Evolutionary conservation across 2,797 vertebrate genomes (phyloP), one percentile per base, ranked within the genome.

Genomic region (Argentina silus): DNA sequence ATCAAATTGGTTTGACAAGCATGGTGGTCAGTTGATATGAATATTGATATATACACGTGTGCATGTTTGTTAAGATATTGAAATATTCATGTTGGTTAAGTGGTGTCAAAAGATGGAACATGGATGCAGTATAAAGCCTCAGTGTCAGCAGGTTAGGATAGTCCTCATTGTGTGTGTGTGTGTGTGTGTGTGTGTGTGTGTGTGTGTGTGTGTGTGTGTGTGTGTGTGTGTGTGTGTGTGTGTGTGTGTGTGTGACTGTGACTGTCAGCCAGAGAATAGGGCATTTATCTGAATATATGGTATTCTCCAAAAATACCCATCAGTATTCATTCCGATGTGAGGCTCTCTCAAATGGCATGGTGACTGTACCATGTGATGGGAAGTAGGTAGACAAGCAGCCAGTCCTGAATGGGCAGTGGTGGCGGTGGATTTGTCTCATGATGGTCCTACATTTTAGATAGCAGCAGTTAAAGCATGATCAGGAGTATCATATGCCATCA

Each of bases 121-220:
- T 69, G 53, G 50, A 67, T 57, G n/a, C 53, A 43, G 67, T 53
- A 42, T 42, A 44, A 17, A 59, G 8, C 53, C 8, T 66, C 15
- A 27, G 36, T 44, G 36, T 45, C 43, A 8, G 42, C n/a, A 45
- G n/a, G n/a, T 36, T 21, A 43, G 42, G n/a, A 15, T 27, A 45
- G 51, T 60, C 55, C 63, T 73, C 63, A 23, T 19, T 53, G n/a
- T 17, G 3, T 69, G 17, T 21, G 63, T 48, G 36, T 56, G 42
- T 69, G 70, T 65, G 63, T 65, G 63, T 48, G 63, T 21, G 48
- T 67, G 57, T 69, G 67, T 69, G 67, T 67, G 47, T 67, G 47
- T 67, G 47, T 67, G 47, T 67, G 65, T 67, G 65, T 67, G 23
- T 68, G 68, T 70, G 19, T 75, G 57, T 69, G 47, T 69, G 73